Evolutionary conservation across 2,113 vertebrate genomes (phyloP), one percentile per base, ranked within the genome.

Genomic region (Syngnathus floridae): DNA sequence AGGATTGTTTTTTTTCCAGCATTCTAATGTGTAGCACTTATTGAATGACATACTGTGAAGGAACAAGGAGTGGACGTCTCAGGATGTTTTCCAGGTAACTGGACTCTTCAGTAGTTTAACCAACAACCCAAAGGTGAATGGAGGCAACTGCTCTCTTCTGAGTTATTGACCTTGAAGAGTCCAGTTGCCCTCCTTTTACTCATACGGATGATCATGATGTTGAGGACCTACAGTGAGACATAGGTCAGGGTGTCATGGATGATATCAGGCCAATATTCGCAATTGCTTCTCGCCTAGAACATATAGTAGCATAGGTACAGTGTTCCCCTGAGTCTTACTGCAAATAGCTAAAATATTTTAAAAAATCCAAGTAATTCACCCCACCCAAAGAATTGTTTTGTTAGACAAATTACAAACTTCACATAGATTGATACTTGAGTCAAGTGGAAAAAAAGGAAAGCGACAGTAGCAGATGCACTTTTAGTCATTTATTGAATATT

Each of bases 21-120:
- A 89, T 85, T 87, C 86, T 82, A 82, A 89, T 89, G 82, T 91
- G 91, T 92, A 92, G 91, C 91, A 92, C 82, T 90, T 85, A 89
- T 77, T 87, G 89, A 85, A 84, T 71, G 5, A 61, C 13, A 91
- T 92, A 92, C 90, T 92, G 91, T 91, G 90, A 91, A 89, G 81
- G 82, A 76, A 84, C 65, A 71, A 37, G 64, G 72, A 78, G 38
- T 69, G 64, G 54, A 31, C 54, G 14, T 56, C 60, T 45, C 60
- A 43, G 60, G 13, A 62, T 13, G 60, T 8, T 36, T n/a, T 65
- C 71, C 63, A 80, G 76, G 80, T 65, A 70, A 59, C 55, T 67
- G 36, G 56, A 73, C 72, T 78, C 78, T 74, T 1, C 22, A 51
- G 22, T 31, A 26, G 66, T 38, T 58, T 37, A 9, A 51, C 11